Evolutionary conservation across 1,140 invertebrate genomes (phyloP).

Genomic region (Drosophila melanogaster): Release_6_plus_ISO1_MT NT_033779.5:11821501-11822000

Average conservation of each 20-base stretch:
- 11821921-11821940: constrained; percentile 69
- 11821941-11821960: constrained; percentile 13
- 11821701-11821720: constrained; percentile 32
- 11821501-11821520: constrained; percentile 62
- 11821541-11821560: constrained; percentile 16
- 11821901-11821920: constrained; percentile 52
- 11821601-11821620: constrained; percentile 76
- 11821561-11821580: constrained; percentile 32
- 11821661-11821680: constrained; percentile 38
- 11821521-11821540: constrained; percentile 1
- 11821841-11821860: constrained; percentile 46
- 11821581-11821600: constrained; percentile 55
- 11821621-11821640: constrained; percentile 59
- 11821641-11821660: constrained; percentile 27
- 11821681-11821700: background rate
- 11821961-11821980: no score
- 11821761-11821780: constrained; percentile 55
- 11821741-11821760: constrained; percentile 59
- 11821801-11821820: background rate
- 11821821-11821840: constrained; percentile 14
- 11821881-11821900: constrained; percentile 56
- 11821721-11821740: constrained; percentile 18
- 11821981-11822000: no score
- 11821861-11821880: constrained; percentile 82
- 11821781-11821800: constrained; percentile 10